phyloP scores from a whole-genome alignment of 30 jellyfish, hydroid and myxozoan species.

The Cassiopea andromeda region DNA sequence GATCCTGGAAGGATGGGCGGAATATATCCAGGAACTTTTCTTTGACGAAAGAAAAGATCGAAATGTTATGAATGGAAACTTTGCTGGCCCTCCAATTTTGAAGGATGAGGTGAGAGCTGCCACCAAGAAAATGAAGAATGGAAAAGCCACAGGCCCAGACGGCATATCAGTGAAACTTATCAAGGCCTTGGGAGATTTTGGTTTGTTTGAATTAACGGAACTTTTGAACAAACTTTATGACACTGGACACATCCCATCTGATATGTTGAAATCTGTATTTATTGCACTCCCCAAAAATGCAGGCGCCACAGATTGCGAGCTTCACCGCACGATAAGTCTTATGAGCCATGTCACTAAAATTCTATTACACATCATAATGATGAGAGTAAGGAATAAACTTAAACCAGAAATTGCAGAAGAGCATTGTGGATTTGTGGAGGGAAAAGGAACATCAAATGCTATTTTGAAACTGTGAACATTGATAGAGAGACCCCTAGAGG shows the following conservation, averaged over 20 bases:
- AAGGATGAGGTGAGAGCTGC: constrained; percentile 12
- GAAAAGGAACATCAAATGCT: constrained; percentile 19
- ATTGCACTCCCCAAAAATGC: constrained; percentile 40
- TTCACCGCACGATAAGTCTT: constrained; percentile 41
- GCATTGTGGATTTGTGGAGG: constrained; percentile 33
- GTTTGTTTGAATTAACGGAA: not conserved
- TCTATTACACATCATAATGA: not conserved
- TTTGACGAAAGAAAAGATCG: not conserved
- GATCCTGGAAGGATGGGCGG: not conserved
- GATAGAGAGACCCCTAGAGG: not conserved
- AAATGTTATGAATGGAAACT: not conserved
- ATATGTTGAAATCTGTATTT: constrained; percentile 7
- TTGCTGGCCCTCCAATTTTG: constrained; percentile 2
- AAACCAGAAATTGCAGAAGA: constrained; percentile 22
- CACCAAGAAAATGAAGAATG: not conserved
- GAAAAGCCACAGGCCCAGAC: constrained; percentile 34
- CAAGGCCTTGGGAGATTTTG: constrained; percentile 11
- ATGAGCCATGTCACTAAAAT: constrained; percentile 39
- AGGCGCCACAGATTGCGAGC: constrained; percentile 22
- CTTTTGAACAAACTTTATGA: constrained; percentile 14
- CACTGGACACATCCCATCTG: constrained; percentile 29
- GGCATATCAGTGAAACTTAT: not conserved
- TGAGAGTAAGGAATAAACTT: not conserved
- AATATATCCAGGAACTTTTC: not conserved
- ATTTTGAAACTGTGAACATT: not conserved